Conservation (phyloP, 2,113 vertebrate species). For the Salvator merianae region DNA sequence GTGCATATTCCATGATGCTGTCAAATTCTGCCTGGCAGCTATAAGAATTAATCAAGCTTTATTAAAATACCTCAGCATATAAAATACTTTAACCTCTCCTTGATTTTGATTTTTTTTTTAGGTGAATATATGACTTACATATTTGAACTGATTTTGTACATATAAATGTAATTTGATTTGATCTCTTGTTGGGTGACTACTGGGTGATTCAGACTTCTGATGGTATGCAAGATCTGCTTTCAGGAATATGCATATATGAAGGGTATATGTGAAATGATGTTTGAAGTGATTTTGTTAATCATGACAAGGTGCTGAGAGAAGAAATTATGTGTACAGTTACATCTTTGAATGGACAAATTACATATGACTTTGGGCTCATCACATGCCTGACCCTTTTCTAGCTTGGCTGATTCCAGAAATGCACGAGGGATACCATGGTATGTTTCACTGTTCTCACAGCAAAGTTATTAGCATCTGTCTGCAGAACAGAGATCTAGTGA, state of each 20-base stretch:
- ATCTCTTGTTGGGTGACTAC: neutral
- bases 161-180: too few relatives aligned
- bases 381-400: conserved; percentile 32
- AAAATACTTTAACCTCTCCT: too few relatives aligned
- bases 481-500: conserved; percentile 44
- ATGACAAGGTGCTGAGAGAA: neutral
- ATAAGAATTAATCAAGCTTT: too few relatives aligned
- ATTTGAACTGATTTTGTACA: too few relatives aligned
- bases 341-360: neutral
- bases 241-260: neutral
- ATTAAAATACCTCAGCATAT: too few relatives aligned
- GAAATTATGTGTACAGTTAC: neutral
- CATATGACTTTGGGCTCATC: neutral
- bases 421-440: conserved; percentile 44
- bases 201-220: neutral
- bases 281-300: neutral
- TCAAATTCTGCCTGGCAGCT: too few relatives aligned
- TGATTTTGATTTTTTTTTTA: too few relatives aligned
- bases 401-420: conserved; percentile 37
- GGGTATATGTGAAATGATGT: neutral
- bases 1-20: too few relatives aligned
- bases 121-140: too few relatives aligned
- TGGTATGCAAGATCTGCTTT: neutral
- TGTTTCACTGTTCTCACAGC: conserved; percentile 64
- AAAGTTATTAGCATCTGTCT: conserved; percentile 67